Evolutionary conservation across 2,888 invertebrate genomes (phyloP).

Genomic region (Anthoptus insignis): DNA sequence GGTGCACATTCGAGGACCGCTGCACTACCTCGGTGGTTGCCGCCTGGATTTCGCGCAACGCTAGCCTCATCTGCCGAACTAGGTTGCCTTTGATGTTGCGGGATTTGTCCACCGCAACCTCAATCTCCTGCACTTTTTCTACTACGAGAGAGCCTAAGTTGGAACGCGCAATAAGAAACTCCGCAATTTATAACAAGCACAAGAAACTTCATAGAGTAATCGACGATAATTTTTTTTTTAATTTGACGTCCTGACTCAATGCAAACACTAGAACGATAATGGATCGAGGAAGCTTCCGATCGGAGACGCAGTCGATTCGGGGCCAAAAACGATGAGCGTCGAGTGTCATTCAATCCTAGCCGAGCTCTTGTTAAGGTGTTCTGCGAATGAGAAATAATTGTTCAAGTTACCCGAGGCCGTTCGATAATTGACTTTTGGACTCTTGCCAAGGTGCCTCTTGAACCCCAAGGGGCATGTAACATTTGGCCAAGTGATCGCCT

Average conservation of each 20-base stretch:
- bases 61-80: constrained; percentile 9
- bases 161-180: no score
- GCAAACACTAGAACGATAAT: constrained; percentile 2
- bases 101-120: constrained; percentile 18
- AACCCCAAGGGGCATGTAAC: constrained; percentile 31
- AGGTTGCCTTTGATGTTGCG: constrained; percentile 14
- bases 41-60: constrained; percentile 12
- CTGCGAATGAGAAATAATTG: constrained; percentile 37
- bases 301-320: constrained; percentile 6
- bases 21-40: background rate
- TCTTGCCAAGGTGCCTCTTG: constrained; percentile 30
- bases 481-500: constrained; percentile 31
- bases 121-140: background rate
- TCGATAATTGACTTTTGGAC: constrained; percentile 36
- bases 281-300: background rate
- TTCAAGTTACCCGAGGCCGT: constrained; percentile 28
- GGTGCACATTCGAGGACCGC: background rate
- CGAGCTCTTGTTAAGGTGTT: constrained; percentile 33
- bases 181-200: no score
- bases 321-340: constrained; percentile 25
- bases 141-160: background rate
- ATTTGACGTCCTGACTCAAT: background rate
- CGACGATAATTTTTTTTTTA: no score
- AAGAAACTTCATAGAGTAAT: no score
- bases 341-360: constrained; percentile 29